Percentiles rank a stretch among this genome's conserved stretches.
These are phyloP conservation scores for Achlya flavicornis DNA, from an alignment of 2,888 invertebrate species.

Conservation along the genomic window DNA sequence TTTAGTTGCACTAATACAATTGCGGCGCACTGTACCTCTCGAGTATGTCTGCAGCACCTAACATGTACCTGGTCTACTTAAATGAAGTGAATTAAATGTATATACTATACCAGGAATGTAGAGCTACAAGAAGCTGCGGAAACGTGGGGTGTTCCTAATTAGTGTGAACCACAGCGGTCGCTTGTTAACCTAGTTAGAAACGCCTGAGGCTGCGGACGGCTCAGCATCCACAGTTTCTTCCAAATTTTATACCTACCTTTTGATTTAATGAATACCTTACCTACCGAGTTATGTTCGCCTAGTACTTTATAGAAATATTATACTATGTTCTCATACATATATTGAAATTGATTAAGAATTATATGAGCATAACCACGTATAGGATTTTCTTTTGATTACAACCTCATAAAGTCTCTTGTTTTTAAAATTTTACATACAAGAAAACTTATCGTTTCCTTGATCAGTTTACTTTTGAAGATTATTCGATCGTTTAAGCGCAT, in stretches of 20 bases:
- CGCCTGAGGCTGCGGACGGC: constrained; percentile 35
- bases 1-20: too few relatives aligned
- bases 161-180: constrained; percentile 44
- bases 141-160: constrained; percentile 49
- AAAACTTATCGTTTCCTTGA: too few relatives aligned
- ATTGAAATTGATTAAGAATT: too few relatives aligned
- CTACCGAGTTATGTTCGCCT: constrained; percentile 23
- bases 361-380: too few relatives aligned
- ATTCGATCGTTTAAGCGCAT: neutral
- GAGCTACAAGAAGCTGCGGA: constrained; percentile 41
- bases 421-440: too few relatives aligned
- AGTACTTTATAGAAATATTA: constrained; percentile 15
- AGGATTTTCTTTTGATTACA: too few relatives aligned
- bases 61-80: too few relatives aligned
- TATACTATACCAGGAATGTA: constrained; percentile 29
- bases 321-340: neutral
- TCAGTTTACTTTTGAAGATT: too few relatives aligned
- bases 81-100: neutral
- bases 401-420: too few relatives aligned
- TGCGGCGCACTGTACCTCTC: too few relatives aligned
- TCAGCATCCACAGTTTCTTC: constrained; percentile 35
- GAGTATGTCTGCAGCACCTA: too few relatives aligned
- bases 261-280: constrained; percentile 44
- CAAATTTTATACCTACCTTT: constrained; percentile 50
- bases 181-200: constrained; percentile 64